Base-by-base conservation (phyloP, 2,888 invertebrate species). In the Idaea straminata region DNA sequence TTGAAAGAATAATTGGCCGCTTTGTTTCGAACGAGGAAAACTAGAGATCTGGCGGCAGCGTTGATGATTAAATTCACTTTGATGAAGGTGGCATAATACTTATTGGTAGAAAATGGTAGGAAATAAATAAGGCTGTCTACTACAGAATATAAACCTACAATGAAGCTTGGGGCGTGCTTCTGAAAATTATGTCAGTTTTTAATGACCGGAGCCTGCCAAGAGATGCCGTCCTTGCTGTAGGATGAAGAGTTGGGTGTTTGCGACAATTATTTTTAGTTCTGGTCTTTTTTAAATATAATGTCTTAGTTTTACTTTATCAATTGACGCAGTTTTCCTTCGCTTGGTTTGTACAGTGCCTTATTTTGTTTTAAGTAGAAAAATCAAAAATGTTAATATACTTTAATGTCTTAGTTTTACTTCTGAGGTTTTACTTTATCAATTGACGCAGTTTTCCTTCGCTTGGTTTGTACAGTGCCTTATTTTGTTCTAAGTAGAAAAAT, bases 171-270 rank as follows among this genome's bases (percentile, higher is more conserved):
- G 47, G 47, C 47, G 47, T 13, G 10, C 13, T 47, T 47, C 47
- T 47, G 47, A 47, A 47, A 47, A 47, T 47, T 47, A 47, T 47
- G 47, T 47, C 47, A 47, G 47, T 47, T 47, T 47, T 47, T 47
- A 47, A 47, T 47, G 47, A 47, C 10, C 47, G 13, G 1, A 47
- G 47, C 6, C 47, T 47, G 47, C 47, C 47, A 47, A 47, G 47
- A 47, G 47, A 47, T 47, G 47, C 47, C 47, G 13, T 47, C 47
- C 13, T 47, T 47, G 10, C 47, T 47, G 7, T 47, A 10, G 47
- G 13, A 47, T 47, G 47, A 10, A 10, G 13, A 13, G 47, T 47
- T 13, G 5, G 0, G 7, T 47, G 10, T 47, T 47, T 47, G 47
- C 7, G 47, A 7, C 47, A 47, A 47, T 47, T 47, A 47, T 7